Conservation (phyloP, 2,113 vertebrate genomes). For the Balaeniceps rex region DNA sequence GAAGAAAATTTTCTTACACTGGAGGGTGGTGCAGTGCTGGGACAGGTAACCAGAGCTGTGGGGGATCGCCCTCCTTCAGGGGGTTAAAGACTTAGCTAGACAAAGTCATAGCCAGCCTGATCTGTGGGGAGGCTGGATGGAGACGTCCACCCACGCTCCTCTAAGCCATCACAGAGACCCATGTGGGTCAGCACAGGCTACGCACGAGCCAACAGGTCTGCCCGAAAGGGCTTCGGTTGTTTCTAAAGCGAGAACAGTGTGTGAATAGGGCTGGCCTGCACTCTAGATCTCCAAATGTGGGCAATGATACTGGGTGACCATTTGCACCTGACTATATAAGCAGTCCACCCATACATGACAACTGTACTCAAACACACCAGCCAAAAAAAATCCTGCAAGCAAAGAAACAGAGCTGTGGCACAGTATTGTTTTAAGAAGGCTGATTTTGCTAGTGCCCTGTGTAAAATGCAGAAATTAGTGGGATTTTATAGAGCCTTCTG, state of each 20-base stretch:
- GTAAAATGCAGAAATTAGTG: neutral
- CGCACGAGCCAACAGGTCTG: neutral
- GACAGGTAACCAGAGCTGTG: neutral
- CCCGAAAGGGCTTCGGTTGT: neutral
- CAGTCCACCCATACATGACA: rapidly evolving
- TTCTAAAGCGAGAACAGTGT: neutral
- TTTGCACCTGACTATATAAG: neutral
- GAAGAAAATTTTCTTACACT: neutral
- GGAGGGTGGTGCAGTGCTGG: neutral
- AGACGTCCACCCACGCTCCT: no score
- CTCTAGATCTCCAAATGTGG: neutral
- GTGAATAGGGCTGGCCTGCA: neutral
- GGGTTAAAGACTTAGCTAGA: neutral
- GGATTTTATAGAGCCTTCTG: neutral
- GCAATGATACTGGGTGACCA: neutral
- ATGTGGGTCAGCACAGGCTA: neutral
- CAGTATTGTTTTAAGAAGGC: neutral
- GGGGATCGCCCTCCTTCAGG: neutral
- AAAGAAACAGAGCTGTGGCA: neutral
- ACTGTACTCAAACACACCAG: neutral
- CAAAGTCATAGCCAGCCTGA: neutral
- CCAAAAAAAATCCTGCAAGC: no score
- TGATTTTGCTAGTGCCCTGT: neutral
- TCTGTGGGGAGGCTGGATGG: neutral
- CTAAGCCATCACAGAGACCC: neutral